These are phyloP conservation scores for Nemotelus nigrinus DNA, from an alignment of 2,888 invertebrate genomes.

Conservation along the genomic window DNA sequence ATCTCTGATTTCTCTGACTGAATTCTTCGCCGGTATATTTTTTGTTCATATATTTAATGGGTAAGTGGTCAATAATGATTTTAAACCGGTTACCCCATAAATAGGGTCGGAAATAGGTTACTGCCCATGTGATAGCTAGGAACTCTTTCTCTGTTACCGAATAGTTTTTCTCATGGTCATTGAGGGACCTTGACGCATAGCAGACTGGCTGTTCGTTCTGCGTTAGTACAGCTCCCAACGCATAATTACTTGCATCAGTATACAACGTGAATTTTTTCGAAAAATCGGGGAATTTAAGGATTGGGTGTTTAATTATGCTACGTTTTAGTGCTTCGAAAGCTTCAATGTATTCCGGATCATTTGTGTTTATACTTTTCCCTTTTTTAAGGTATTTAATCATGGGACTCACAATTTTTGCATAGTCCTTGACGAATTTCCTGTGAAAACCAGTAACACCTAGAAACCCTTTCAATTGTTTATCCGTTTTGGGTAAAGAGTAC, in stretches of 20 bases:
- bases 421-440: slow-evolving; percentile 15
- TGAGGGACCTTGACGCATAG: slow-evolving; percentile 14
- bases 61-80: slow-evolving; percentile 11
- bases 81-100: slow-evolving; percentile 18
- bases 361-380: slow-evolving; percentile 4
- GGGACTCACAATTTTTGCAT: slow-evolving; percentile 15
- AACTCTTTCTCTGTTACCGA: slow-evolving; percentile 25
- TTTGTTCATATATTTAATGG: slow-evolving; percentile 17
- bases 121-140: slow-evolving; percentile 21
- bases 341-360: slow-evolving; percentile 21
- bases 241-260: slow-evolving; percentile 49
- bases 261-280: slow-evolving; percentile 46
- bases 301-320: slow-evolving; percentile 42
- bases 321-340: neutral
- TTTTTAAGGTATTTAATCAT: slow-evolving; percentile 32
- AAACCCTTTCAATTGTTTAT: slow-evolving; percentile 21
- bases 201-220: slow-evolving; percentile 35
- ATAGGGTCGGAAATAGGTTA: slow-evolving; percentile 20
- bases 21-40: slow-evolving; percentile 23
- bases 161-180: slow-evolving; percentile 27
- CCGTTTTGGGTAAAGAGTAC: too few species aligned
- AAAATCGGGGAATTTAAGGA: slow-evolving; percentile 50
- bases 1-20: slow-evolving; percentile 9
- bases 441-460: slow-evolving; percentile 3
- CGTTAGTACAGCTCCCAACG: slow-evolving; percentile 32